Evolutionary conservation across 2,797 vertebrate genomes (phyloP), one percentile per base, ranked within the genome.

Genomic region (Antrozous pallidus): DNA sequence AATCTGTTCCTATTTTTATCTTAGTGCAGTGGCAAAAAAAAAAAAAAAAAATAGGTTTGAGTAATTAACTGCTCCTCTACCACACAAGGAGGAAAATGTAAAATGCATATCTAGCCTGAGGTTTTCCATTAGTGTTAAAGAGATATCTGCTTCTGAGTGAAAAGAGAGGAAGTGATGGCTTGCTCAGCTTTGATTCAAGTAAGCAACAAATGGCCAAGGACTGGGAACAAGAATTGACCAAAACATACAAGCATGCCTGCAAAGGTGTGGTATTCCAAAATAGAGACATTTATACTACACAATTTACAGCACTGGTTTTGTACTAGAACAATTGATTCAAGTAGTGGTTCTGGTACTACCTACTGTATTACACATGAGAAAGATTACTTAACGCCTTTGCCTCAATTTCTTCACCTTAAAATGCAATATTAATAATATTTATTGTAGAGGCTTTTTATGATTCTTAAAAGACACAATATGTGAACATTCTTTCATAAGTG

Each of bases 281-380:
- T 2, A 8, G 36, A 80, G 5, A 24, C 18, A 11, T 36, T 75
- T 6, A 5, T 26, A 40, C 56, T 20, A 45, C 6, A 45, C 17
- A 33, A 16, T 61, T 38, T 18, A 61, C 0, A 73, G n/a, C 10
- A 38, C 1, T n/a, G 2, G 4, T 1, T 40, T 84, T 14, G 17
- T 24, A 28, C n/a, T 38, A 74, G 42, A 33, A 69, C 36, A 47
- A 38, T 1, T 74, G 11, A 89, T 40, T 56, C 22, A 28, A 89
- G 16, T 38, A 45, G 6, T 65, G 5, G 5, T 24, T 40, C 49
- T 45, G 65, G 24, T 63, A 22, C 54, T 40, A 17, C n/a, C 85
- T 80, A 31, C 26, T 92, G 67, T 83, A 24, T 78, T 71, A 38
- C 61, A 56, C 5, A 3, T 47, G n/a, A 86, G 71, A 75, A 88